These are phyloP conservation scores for Gallinago nigripennis DNA, from an alignment of 2,797 vertebrate genomes.

Conservation along the genomic window DNA sequence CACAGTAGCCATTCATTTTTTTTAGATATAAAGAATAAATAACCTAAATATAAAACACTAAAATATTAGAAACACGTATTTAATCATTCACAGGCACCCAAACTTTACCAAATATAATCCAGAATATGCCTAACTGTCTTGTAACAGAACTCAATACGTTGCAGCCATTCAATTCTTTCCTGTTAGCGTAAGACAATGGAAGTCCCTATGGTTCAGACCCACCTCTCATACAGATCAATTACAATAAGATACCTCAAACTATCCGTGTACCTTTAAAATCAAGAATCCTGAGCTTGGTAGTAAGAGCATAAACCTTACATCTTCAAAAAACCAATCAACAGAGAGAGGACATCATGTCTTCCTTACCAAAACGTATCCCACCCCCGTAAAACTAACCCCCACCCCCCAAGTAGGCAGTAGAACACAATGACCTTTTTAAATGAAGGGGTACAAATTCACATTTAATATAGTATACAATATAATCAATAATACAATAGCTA, in stretches of 20 bases:
- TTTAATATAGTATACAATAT: constrained; percentile 87
- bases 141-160: constrained; percentile 72
- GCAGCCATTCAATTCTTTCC: constrained; percentile 71
- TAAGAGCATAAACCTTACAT: constrained; percentile 83
- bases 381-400: constrained; percentile 57
- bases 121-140: constrained; percentile 79
- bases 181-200: constrained; percentile 72
- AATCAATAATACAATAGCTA: constrained; percentile 84
- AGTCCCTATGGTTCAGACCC: constrained; percentile 74
- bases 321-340: constrained; percentile 83
- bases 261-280: constrained; percentile 84
- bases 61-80: constrained; percentile 85
- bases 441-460: constrained; percentile 88
- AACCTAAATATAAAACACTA: constrained; percentile 90
- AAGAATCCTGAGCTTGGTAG: constrained; percentile 87
- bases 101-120: constrained; percentile 81
- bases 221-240: constrained; percentile 79
- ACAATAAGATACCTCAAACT: constrained; percentile 76
- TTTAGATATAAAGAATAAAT: constrained; percentile 89
- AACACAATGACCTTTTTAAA: constrained; percentile 85
- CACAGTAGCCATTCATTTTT: constrained; percentile 84
- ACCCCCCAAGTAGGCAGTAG: constrained; percentile 78
- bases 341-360: constrained; percentile 75
- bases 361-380: constrained; percentile 73
- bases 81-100: constrained; percentile 85